Percentiles rank a stretch among this genome's conserved stretches.
These are phyloP conservation scores for Drosophila lacertosa DNA, from an alignment of 1,140 invertebrate genomes.

Conservation along the genomic window DNA sequence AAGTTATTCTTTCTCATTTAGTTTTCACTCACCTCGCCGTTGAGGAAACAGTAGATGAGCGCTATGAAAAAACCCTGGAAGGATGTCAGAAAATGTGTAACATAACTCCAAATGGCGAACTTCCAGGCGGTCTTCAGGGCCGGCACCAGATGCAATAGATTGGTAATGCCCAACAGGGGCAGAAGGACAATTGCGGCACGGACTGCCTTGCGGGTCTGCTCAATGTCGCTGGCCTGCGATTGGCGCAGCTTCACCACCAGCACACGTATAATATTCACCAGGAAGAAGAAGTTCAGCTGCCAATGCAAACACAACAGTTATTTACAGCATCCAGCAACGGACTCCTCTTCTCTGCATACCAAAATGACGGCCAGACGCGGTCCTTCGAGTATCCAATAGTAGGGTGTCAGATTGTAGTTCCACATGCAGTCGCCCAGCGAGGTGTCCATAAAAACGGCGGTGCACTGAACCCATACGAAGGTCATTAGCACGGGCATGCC, in stretches of 20 bases:
- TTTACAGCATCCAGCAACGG: too few relatives aligned
- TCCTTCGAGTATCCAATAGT: constrained; percentile 95
- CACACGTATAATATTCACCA: constrained; percentile 93
- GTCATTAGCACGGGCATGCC: constrained; percentile 91
- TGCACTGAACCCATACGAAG: constrained; percentile 88
- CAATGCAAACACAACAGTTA: constrained; percentile 77
- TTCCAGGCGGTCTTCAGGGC: constrained; percentile 88
- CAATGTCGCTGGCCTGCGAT: constrained; percentile 90
- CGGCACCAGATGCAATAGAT: constrained; percentile 89
- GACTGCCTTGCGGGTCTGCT: constrained; percentile 93
- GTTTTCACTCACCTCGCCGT: constrained; percentile 90
- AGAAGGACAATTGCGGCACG: constrained; percentile 91
- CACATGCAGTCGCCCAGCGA: constrained; percentile 88
- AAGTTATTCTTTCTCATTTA: too few relatives aligned
- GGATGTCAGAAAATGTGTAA: constrained; percentile 91
- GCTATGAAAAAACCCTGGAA: constrained; percentile 95
- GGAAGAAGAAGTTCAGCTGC: constrained; percentile 92
- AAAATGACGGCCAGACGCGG: constrained; percentile 91
- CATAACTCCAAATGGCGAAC: constrained; percentile 93
- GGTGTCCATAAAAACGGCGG: constrained; percentile 85
- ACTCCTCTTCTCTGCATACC: too few relatives aligned
- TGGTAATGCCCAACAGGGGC: constrained; percentile 92
- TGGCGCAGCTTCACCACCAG: constrained; percentile 92
- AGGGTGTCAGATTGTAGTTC: constrained; percentile 91
- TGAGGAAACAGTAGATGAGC: constrained; percentile 94